Conservation (phyloP, 2,888 invertebrate species). For the Drosophila leonis region DNA sequence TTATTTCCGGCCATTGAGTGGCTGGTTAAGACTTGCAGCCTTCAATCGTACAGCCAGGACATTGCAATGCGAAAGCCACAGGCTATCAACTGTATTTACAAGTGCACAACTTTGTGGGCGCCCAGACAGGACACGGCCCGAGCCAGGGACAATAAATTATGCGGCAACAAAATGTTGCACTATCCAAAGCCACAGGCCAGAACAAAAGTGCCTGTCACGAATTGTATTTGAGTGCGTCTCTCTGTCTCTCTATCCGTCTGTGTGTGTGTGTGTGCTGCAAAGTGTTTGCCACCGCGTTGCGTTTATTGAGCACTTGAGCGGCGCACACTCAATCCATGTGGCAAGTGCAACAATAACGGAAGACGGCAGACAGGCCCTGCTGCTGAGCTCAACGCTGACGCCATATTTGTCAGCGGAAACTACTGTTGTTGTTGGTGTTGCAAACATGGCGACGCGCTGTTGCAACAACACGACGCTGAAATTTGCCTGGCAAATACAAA, state of each 20-base stretch:
- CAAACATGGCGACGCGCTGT: slow-evolving; percentile 32
- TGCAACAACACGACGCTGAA: slow-evolving; percentile 48
- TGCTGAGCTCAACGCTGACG: slow-evolving; percentile 36
- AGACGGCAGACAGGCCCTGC: slow-evolving; percentile 31
- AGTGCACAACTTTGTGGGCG: slow-evolving; percentile 24
- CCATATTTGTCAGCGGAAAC: slow-evolving; percentile 71
- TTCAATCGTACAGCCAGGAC: slow-evolving; percentile 4
- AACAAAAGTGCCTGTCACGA: slow-evolving; percentile 60
- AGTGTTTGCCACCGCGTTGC: slow-evolving; percentile 50
- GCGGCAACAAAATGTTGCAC: slow-evolving; percentile 43
- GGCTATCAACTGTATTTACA: slow-evolving; percentile 22
- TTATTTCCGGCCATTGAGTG: slow-evolving; percentile 36
- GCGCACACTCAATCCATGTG: slow-evolving; percentile 60
- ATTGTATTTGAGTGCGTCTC: slow-evolving; percentile 21
- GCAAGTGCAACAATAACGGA: slow-evolving; percentile 52
- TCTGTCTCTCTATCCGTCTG: not conserved
- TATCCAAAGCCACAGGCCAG: slow-evolving; percentile 42
- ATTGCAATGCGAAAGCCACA: slow-evolving; percentile 17
- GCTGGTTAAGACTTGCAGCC: slow-evolving; percentile 8
- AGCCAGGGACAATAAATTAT: slow-evolving; percentile 60
- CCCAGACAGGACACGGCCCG: slow-evolving; percentile 25
- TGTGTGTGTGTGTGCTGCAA: slow-evolving; percentile 22
- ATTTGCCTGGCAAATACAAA: slow-evolving; percentile 64
- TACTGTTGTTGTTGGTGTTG: slow-evolving; percentile 32
- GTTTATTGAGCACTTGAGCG: slow-evolving; percentile 78